Percentiles rank a stretch among this genome's conserved stretches.
Evolutionary conservation across 1,140 invertebrate genomes (phyloP).

Genomic region (Tetraneura akinire): DNA sequence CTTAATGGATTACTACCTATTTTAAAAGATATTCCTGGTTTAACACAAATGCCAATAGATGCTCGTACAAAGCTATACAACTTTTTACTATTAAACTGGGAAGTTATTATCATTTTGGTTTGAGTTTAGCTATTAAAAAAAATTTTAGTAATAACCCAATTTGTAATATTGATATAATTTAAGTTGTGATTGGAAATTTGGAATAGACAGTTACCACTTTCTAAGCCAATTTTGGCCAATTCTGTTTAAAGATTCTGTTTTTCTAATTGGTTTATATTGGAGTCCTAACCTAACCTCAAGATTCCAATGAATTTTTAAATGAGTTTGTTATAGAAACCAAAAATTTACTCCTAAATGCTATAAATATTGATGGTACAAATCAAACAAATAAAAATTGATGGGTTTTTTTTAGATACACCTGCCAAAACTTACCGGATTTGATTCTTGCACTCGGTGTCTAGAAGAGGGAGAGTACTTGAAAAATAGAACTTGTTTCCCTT

Average conservation of each 20-base stretch:
- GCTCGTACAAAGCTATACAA: not conserved
- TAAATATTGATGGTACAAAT: not conserved
- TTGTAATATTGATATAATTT: not conserved
- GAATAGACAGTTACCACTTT: not conserved
- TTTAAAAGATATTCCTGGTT: not conserved
- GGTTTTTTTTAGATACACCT: not conserved
- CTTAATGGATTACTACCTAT: constrained; percentile 2
- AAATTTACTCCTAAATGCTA: not conserved
- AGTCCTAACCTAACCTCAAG: not conserved
- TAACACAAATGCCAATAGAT: not conserved
- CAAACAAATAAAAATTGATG: not conserved
- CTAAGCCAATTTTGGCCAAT: not conserved
- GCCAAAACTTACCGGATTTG: not conserved
- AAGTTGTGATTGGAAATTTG: not conserved
- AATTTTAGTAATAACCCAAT: not conserved
- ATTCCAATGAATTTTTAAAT: not conserved
- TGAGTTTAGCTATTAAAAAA: not conserved
- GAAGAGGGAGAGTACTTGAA: not conserved
- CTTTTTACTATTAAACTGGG: not conserved
- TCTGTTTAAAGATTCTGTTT: not conserved
- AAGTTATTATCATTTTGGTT: not conserved
- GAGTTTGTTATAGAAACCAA: not conserved
- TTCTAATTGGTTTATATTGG: not conserved
- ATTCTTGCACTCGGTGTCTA: not conserved
- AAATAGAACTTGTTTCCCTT: not conserved